phyloP scores from a whole-genome alignment of 2,797 vertebrate species.

The Ctenochaetus hawaiiensis region DNA sequence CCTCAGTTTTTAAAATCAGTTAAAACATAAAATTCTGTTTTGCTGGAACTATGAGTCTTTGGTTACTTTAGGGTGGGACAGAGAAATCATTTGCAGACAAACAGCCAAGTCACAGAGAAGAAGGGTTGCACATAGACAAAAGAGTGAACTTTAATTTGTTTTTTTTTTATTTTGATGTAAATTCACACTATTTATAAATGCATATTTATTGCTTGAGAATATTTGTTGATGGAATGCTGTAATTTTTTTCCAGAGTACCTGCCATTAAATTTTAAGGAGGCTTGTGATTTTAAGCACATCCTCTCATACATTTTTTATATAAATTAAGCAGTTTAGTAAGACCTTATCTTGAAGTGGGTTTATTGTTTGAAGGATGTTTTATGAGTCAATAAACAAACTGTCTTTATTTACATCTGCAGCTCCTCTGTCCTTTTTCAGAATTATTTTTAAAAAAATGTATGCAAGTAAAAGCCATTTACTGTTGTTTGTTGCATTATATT shows the following conservation, averaged over 20 bases:
- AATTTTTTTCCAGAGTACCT: constrained; percentile 99
- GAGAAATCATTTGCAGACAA: constrained; percentile 79
- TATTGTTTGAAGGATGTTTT: constrained; percentile 94
- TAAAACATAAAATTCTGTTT: constrained; percentile 72
- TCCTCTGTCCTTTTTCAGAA: background rate
- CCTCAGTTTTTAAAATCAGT: background rate
- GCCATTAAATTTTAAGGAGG: constrained; percentile 99
- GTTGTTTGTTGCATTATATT: too few relatives aligned
- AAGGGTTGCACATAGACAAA: constrained; percentile 96
- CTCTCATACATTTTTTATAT: constrained; percentile 98
- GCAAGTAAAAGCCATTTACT: background rate
- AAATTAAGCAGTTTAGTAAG: constrained; percentile 95
- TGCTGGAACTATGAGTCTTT: constrained; percentile 86
- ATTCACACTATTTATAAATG: constrained; percentile 99
- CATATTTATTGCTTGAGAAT: constrained; percentile 99
- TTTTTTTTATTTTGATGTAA: constrained; percentile 96
- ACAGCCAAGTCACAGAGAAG: constrained; percentile 93
- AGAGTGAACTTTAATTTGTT: constrained; percentile 96
- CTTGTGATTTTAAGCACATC: constrained; percentile 95
- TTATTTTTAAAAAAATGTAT: background rate
- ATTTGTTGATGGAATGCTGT: constrained; percentile 99
- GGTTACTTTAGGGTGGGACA: constrained; percentile 86
- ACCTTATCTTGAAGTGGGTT: constrained; percentile 94
- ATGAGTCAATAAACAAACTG: constrained; percentile 82
- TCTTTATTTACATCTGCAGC: constrained; percentile 71